Conservation (phyloP, 2,888 invertebrate genomes). For the Aethes cnicana region DNA sequence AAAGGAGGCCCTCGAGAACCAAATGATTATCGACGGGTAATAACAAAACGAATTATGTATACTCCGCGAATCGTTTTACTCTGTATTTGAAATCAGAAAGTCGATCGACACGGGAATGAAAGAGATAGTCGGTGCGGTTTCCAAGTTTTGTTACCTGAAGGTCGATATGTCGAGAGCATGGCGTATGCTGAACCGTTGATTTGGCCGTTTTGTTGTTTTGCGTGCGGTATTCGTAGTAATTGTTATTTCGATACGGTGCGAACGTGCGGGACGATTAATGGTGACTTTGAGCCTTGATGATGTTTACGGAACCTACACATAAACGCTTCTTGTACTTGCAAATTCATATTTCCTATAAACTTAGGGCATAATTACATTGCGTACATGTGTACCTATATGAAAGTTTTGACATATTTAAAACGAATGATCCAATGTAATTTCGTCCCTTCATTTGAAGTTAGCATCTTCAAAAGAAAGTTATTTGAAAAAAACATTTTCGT, state of each 20-base stretch:
- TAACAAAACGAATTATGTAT: slow-evolving; percentile 61
- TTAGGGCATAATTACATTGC: too few relatives aligned
- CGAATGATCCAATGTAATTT: too few relatives aligned
- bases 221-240: slow-evolving; percentile 59
- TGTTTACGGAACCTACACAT: slow-evolving; percentile 18
- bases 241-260: slow-evolving; percentile 65
- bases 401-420: too few relatives aligned
- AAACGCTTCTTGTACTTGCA: background rate
- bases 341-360: too few relatives aligned
- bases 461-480: too few relatives aligned
- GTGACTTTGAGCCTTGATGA: slow-evolving; percentile 23
- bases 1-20: slow-evolving; percentile 44
- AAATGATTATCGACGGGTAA: slow-evolving; percentile 57
- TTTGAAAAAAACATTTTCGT: too few relatives aligned
- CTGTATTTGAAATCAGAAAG: slow-evolving; percentile 42
- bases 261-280: slow-evolving; percentile 37
- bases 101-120: slow-evolving; percentile 50
- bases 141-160: slow-evolving; percentile 38
- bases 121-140: slow-evolving; percentile 56
- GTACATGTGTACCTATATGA: too few relatives aligned
- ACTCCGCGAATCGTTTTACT: slow-evolving; percentile 51
- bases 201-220: slow-evolving; percentile 61
- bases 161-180: slow-evolving; percentile 49
- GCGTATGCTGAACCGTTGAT: slow-evolving; percentile 60
- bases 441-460: too few relatives aligned